phyloP scores from a whole-genome alignment of 2,113 vertebrate genomes.

The Amblyopsis rosae region DNA sequence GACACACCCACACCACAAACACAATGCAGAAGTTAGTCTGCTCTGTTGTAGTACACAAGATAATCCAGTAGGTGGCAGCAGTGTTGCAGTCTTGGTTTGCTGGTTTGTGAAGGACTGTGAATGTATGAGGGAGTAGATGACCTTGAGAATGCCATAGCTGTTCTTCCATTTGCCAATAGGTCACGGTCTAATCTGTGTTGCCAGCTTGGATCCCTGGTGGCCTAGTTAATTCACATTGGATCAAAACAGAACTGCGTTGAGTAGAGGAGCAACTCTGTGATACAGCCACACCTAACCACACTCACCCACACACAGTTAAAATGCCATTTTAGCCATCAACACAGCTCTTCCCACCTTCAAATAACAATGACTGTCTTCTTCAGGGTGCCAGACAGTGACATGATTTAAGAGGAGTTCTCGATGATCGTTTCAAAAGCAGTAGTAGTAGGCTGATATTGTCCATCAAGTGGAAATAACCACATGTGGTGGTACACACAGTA shows the following conservation, averaged over 20 bases:
- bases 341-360: not conserved
- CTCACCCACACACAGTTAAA: not conserved
- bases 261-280: not conserved
- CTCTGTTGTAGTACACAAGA: conserved; percentile 1
- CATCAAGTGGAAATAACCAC: not conserved
- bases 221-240: conserved; percentile 39
- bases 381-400: not conserved
- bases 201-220: conserved; percentile 21
- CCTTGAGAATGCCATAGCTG: not conserved
- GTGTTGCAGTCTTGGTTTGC: not conserved
- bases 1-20: not conserved
- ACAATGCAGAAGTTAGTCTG: not conserved
- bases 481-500: not conserved
- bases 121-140: not conserved
- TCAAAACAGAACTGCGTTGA: conserved; percentile 37
- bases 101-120: not conserved
- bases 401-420: not conserved
- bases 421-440: not conserved
- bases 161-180: conserved; percentile 6
- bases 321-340: not conserved
- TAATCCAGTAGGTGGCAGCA: conserved; percentile 59
- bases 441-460: no score
- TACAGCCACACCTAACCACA: not conserved
- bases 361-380: not conserved
- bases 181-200: conserved; percentile 47